A percentile compares a stretch with the other conserved stretches of the same genome.
phyloP scores from a whole-genome alignment of 2,888 invertebrate species.

The Camponotus fellah region DNA sequence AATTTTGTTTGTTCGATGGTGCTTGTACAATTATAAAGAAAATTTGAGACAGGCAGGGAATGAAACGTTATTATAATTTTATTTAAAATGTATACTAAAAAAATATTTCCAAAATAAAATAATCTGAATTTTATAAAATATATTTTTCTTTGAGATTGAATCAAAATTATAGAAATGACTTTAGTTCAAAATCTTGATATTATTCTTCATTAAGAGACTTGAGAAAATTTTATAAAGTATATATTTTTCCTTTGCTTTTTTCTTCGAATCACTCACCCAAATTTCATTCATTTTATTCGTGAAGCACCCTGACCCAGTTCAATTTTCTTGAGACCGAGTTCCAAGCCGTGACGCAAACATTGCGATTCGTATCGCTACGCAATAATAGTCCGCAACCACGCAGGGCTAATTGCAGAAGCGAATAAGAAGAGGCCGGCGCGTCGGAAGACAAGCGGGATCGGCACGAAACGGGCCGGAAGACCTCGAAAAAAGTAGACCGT shows the following conservation, averaged over 20 bases:
- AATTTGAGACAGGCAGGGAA: background rate
- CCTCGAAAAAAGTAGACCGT: conserved; percentile 71
- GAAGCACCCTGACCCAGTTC: conserved; percentile 49
- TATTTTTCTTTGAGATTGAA: background rate
- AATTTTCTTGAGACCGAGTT: conserved; percentile 3
- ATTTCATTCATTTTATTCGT: background rate
- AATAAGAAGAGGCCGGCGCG: conserved; percentile 16
- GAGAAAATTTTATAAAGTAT: background rate
- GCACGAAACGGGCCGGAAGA: conserved; percentile 69
- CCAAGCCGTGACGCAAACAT: conserved; percentile 24
- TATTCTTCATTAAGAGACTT: background rate
- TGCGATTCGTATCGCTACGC: conserved; percentile 25
- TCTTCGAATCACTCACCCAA: background rate
- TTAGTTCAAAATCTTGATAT: background rate
- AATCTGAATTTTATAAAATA: background rate
- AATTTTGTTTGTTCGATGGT: background rate
- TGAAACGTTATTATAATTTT: background rate
- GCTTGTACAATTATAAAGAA: background rate
- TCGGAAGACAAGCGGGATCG: conserved; percentile 11
- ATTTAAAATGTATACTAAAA: background rate
- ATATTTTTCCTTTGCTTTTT: background rate
- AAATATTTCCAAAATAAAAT: too few relatives aligned
- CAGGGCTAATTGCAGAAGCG: conserved; percentile 60
- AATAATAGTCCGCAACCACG: conserved; percentile 51
- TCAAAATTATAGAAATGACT: background rate